Conservation (phyloP, 2,888 invertebrate genomes). For the Cheilosia pagana region DNA sequence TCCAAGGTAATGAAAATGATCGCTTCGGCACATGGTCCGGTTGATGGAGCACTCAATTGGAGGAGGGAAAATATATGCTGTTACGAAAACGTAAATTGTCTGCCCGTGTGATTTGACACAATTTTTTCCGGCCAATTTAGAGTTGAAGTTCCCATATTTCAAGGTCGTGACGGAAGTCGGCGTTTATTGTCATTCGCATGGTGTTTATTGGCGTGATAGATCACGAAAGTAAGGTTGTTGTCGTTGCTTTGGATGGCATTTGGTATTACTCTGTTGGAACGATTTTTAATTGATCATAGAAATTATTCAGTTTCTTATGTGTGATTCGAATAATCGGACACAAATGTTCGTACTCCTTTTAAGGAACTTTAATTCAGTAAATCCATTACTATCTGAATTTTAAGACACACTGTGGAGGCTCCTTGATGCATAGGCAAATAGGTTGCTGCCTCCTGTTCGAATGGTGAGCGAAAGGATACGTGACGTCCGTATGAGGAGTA, state of each 20-base stretch:
- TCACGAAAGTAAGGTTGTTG: conserved; percentile 6
- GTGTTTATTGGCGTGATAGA: conserved; percentile 34
- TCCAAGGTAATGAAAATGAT: conserved; percentile 63
- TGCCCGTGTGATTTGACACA: conserved; percentile 69
- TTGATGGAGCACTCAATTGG: conserved; percentile 61
- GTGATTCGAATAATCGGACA: background rate
- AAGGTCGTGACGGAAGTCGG: conserved; percentile 61
- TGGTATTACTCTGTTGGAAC: background rate
- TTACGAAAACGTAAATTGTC: conserved; percentile 65
- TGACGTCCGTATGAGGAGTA: no score
- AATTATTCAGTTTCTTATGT: background rate
- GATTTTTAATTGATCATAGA: background rate
- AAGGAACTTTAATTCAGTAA: no score
- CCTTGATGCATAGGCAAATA: no score
- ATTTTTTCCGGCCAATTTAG: conserved; percentile 67
- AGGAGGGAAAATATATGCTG: conserved; percentile 32
- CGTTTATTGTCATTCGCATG: conserved; percentile 56
- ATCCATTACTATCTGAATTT: no score
- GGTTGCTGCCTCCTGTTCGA: no score
- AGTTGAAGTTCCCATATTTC: conserved; percentile 64
- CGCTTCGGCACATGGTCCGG: conserved; percentile 40
- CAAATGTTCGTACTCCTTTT: no score
- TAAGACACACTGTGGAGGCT: no score
- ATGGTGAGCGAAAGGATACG: no score
- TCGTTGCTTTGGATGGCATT: background rate